Percentiles rank a stretch among this genome's conserved stretches.
phyloP scores from a whole-genome alignment of 2,888 invertebrate species.

The Clanis bilineata region DNA sequence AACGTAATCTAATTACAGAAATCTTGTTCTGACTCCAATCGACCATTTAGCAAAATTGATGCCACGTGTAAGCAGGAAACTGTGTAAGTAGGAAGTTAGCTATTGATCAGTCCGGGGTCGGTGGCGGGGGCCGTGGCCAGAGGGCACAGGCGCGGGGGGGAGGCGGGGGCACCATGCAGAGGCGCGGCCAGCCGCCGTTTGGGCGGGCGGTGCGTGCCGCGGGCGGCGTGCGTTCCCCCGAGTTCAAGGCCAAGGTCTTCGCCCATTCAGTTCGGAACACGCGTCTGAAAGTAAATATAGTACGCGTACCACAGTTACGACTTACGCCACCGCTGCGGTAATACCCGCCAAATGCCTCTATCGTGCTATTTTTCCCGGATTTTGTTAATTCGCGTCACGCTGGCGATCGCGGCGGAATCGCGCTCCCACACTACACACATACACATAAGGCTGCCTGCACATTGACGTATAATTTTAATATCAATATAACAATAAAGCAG shows the following conservation, averaged over 20 bases:
- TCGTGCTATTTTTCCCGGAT: conserved; percentile 30
- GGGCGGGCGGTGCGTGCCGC: conserved; percentile 72
- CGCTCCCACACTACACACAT: not conserved
- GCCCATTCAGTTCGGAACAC: conserved; percentile 77
- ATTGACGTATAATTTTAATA: not conserved
- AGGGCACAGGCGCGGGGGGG: conserved; percentile 46
- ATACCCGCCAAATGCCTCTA: conserved; percentile 41
- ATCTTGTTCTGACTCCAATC: not conserved
- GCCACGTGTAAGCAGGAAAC: conserved; percentile 47
- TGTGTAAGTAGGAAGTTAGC: conserved; percentile 53
- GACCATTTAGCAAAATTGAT: conserved; percentile 22
- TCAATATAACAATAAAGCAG: no score
- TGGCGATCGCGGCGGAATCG: not conserved
- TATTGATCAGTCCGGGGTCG: conserved; percentile 62
- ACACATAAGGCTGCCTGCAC: not conserved
- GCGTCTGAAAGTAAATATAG: conserved; percentile 80
- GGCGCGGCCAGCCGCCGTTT: conserved; percentile 59
- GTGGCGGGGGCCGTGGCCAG: conserved; percentile 42
- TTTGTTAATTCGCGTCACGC: conserved; percentile 20
- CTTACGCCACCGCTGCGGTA: conserved; percentile 61
- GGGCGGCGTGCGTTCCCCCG: conserved; percentile 65
- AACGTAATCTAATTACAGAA: not conserved
- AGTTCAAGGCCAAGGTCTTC: conserved; percentile 77
- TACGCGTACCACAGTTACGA: conserved; percentile 64
- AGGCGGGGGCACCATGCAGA: conserved; percentile 40